phyloP scores from a whole-genome alignment of 1,140 invertebrate genomes.

The Hyphantria cunea region DNA sequence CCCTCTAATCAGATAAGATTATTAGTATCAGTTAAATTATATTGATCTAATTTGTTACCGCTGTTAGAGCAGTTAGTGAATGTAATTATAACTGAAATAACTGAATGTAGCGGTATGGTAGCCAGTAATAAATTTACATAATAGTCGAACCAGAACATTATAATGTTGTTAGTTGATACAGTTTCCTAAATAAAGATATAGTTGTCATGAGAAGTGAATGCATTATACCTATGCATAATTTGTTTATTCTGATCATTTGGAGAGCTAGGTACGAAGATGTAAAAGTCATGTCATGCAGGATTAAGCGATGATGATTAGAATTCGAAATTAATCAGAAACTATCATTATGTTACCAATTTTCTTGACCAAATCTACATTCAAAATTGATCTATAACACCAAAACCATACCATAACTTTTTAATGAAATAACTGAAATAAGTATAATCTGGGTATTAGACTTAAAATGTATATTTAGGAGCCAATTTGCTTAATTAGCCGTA shows the following conservation, averaged over 20 bases:
- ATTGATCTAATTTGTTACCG: neutral
- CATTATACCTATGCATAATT: neutral
- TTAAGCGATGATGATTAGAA: too few relatives aligned
- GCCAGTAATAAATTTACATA: conserved; percentile 1
- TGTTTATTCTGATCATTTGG: neutral
- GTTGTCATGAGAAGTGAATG: neutral
- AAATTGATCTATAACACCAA: too few relatives aligned
- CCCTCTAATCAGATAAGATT: conserved; percentile 10
- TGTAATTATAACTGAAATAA: conserved; percentile 10
- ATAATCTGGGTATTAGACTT: too few relatives aligned
- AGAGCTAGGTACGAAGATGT: too few relatives aligned
- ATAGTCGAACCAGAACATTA: neutral
- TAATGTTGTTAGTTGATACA: conserved; percentile 4
- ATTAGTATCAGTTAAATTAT: conserved; percentile 22
- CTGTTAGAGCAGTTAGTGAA: neutral
- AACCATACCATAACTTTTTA: too few relatives aligned
- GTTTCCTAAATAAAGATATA: neutral
- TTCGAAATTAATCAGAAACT: too few relatives aligned
- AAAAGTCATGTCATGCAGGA: too few relatives aligned
- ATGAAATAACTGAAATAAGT: too few relatives aligned
- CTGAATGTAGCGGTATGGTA: neutral
- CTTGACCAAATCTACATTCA: too few relatives aligned
- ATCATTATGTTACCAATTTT: too few relatives aligned
- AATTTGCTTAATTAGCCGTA: too few relatives aligned
- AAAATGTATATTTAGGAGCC: too few relatives aligned